Evolutionary conservation across 2,888 invertebrate species (phyloP), one percentile per base, ranked within the genome.

Genomic region (Drosophila multiciliata): DNA sequence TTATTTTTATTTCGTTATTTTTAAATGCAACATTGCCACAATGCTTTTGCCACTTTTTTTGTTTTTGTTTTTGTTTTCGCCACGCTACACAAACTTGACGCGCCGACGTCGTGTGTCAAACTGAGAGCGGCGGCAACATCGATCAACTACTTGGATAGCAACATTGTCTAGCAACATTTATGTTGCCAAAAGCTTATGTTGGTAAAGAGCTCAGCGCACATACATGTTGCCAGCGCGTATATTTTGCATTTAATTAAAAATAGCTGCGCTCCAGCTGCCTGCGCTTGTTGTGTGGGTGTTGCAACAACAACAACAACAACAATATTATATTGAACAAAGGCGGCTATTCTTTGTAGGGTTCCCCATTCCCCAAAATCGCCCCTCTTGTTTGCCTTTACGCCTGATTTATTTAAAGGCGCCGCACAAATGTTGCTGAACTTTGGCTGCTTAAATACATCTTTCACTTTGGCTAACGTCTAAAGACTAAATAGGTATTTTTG

Each of bases 381-480:
- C 45, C 50, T 36, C 38, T 49, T 62, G 57, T 54, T 38, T 58
- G 66, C 66, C 83, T 79, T 69, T 61, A 73, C 77, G 82, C 61
- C 73, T 86, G 89, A 86, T 86, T 86, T 86, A 85, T 85, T 90
- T 86, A 88, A 83, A 86, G 78, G 77, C 83, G 82, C 73, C 85
- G 82, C 82, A 66, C 75, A 82, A 83, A 90, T 90, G 89, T 88
- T 86, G 87, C 85, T 90, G 90, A 90, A 88, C 90, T 82, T 80
- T 86, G 88, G 48, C 67, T 64, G 78, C 69, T 75, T 66, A 66
- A 69, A 60, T 67, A 58, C 54, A 64, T 80, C 60, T 86, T 73
- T 82, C 67, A 62, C 66, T 81, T 78, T 48, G 17, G 29, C 60
- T 35, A 20, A 55, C 29, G 36, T 55, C 55, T 26, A 38, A 55